Base-by-base conservation (phyloP, 2,113 vertebrate species). In the Tachysurus fulvidraco region DNA sequence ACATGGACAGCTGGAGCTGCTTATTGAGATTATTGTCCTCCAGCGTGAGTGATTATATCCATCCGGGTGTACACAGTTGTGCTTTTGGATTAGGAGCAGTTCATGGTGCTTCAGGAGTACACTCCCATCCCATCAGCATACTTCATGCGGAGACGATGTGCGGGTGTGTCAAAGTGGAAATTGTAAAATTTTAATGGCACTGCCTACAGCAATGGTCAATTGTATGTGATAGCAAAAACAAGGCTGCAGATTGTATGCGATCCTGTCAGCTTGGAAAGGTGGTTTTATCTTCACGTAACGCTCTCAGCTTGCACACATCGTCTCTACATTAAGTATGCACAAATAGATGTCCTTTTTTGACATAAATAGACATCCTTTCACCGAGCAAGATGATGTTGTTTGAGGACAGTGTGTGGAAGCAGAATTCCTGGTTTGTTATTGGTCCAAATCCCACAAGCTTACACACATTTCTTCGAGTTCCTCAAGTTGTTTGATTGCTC, bases 21-120 rank as follows among this genome's bases (percentile, higher is more conserved):
- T 78, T 52, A 78, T 13, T 55, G n/a, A 55, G n/a, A 78, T 78
- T 28, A 78, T 30, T 78, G 76, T 55, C 52, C 52, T 16, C 73
- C 44, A 76, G 12, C 21, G 11, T 52, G 25, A 4, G 21, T 55
- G 76, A 78, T 55, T 30, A 78, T n/a, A 30, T 55, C n/a, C 76
- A 78, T 16, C 46, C 46, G 55, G 76, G 76, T 55, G 50, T 17
- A 55, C 52, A 30, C 23, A 7, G 6, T 30, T 2, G n/a, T 78
- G 76, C 28, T 28, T 54, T 78, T 55, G 50, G 13, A 17, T 73
- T 44, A 3, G 41, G 19, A 36, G 65, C 13, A 17, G 30, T 69
- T 69, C 28, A 36, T 17, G 11, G 28, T 36, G 14, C 65, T 36
- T 28, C 30, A 69, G 64, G n/a, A 73, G 8, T 71, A 71, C 23